Evolutionary conservation across 1,140 invertebrate genomes (phyloP).

Genomic region (Trypoxylus dichotomus): DNA sequence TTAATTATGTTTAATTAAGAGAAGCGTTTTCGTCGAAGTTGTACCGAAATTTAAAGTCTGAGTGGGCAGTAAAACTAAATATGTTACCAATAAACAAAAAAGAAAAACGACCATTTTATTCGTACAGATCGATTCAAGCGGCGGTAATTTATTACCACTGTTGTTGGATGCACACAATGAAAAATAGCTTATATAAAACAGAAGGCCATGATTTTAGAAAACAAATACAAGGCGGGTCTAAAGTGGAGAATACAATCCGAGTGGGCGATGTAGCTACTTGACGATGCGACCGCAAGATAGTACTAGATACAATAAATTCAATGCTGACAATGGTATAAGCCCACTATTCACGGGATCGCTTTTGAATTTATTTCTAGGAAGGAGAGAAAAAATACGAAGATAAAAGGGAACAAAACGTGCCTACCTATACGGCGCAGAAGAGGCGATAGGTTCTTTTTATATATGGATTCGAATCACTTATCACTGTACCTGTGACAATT

Average conservation of each 20-base stretch:
- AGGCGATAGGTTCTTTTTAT: not conserved
- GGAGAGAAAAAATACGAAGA: not conserved
- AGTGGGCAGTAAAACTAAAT: conserved; percentile 5
- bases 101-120: conserved; percentile 10
- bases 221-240: conserved; percentile 28
- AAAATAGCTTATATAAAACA: conserved; percentile 28
- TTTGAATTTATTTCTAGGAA: conserved; percentile 26
- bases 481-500: conserved; percentile 7
- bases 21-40: not conserved
- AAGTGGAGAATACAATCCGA: conserved; percentile 28
- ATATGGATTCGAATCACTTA: conserved; percentile 11
- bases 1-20: conserved; percentile 1
- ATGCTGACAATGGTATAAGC: conserved; percentile 27
- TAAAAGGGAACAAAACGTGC: conserved; percentile 16
- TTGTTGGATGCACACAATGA: conserved; percentile 24
- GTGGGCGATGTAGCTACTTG: conserved; percentile 29
- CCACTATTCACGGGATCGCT: conserved; percentile 24
- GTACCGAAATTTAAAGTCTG: not conserved
- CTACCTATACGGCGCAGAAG: not conserved
- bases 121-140: conserved; percentile 16
- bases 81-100: conserved; percentile 21
- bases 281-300: conserved; percentile 28
- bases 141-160: conserved; percentile 19
- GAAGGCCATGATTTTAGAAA: conserved; percentile 31
- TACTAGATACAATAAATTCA: conserved; percentile 26